These are phyloP conservation scores for Synergus japonicus DNA, from an alignment of 2,888 invertebrate genomes.

Conservation along the genomic window DNA sequence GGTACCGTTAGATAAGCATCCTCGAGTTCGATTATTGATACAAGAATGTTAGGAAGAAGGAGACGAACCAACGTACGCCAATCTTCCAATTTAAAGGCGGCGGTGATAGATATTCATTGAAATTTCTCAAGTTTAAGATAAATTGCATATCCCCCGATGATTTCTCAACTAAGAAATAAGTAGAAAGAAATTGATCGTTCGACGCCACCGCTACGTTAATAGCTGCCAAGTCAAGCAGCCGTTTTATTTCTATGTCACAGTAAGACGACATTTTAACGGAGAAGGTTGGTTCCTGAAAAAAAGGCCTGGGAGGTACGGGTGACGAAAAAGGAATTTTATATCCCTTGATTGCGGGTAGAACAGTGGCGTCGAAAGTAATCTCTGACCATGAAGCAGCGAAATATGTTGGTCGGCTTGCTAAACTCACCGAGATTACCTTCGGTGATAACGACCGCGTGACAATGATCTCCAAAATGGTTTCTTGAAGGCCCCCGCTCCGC, in stretches of 20 bases:
- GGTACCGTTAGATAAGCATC: too few species aligned
- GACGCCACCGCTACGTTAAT: not conserved
- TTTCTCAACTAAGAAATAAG: conserved; percentile 44
- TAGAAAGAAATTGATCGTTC: conserved; percentile 42
- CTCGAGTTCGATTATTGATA: not conserved
- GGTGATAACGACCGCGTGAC: too few species aligned
- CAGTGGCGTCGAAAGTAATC: conserved; percentile 37
- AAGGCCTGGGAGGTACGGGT: not conserved
- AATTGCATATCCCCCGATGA: not conserved
- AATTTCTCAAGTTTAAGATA: too few species aligned
- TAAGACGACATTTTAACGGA: conserved; percentile 27
- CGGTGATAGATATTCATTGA: too few species aligned
- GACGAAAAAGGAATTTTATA: conserved; percentile 44
- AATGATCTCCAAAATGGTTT: too few species aligned
- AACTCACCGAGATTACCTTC: too few species aligned
- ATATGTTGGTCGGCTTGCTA: too few species aligned
- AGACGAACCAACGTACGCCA: conserved; percentile 44
- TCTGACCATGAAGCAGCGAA: conserved; percentile 15
- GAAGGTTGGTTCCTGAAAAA: not conserved
- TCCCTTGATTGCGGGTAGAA: conserved; percentile 40
- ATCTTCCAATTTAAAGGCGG: conserved; percentile 19
- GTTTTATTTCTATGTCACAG: not conserved
- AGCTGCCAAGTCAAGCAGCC: conserved; percentile 37
- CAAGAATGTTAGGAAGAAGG: conserved; percentile 38
- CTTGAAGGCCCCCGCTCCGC: too few species aligned